Base-by-base conservation (phyloP, 35 echinoderm and acorn worm species). In the Eucidaris tribuloides region DNA sequence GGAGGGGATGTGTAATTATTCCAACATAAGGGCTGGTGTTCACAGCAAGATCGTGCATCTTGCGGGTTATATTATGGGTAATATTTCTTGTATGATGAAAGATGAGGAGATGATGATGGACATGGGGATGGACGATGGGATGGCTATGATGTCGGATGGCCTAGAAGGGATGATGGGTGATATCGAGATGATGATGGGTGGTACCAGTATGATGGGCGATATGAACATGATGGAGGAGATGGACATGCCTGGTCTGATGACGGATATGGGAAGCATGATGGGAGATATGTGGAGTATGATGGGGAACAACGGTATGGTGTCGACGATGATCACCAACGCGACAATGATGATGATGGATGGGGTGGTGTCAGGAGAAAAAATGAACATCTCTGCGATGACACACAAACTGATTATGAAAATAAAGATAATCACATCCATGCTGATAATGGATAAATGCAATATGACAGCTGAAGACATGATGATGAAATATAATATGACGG, bases 401-500 rank as follows among this genome's bases (percentile, higher is more conserved):
- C 68, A 74, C 68, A 74, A 74, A 40, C 34, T 74, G 35, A 22
- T 74, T n/a, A 38, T 74, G 33, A 74, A 74, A 36, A 74, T 74
- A 17, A 74, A 74, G 37, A 74, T 32, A 22, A 74, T 74, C 25
- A 40, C 34, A 17, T 33, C 68, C 68, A 42, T 74, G 24, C 11
- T 74, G 35, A 74, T 74, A 40, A 74, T 42, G 68, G 68, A 40
- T 1, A 74, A 74, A 74, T 74, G 68, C 68, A 74, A 74, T 40
- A 74, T 43, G 68, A 41, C 68, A 0, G 38, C 13, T 36, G 68
- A 36, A 74, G 68, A 42, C 38, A 40, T 42, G 41, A 74, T 42
- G 68, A 74, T 74, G 68, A 36, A 22, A 9, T 42, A 34, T 1
- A 34, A 64, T 1, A 32, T 64, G 61, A 64, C 5, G 0, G 66